Percentiles rank a stretch among this genome's conserved stretches.
Evolutionary conservation across 2,113 vertebrate genomes (phyloP).

Genomic region (Pterophyllum scalare): DNA sequence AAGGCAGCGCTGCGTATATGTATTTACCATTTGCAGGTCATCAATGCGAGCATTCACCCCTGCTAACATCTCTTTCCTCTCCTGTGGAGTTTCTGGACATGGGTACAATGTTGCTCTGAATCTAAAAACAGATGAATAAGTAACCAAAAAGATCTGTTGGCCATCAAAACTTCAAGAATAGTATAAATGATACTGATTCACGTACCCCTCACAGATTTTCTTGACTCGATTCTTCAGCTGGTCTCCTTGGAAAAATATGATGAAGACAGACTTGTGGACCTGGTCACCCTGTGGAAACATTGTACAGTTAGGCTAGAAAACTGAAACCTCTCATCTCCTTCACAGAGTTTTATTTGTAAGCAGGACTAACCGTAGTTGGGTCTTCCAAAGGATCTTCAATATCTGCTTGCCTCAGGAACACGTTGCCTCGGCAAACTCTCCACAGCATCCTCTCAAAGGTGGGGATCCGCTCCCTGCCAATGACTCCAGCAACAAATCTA

Average conservation of each 20-base stretch:
- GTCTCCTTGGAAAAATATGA: slow-evolving; percentile 99
- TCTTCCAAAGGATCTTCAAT: slow-evolving; percentile 97
- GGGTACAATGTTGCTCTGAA: slow-evolving; percentile 97
- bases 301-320: neutral
- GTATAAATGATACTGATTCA: neutral
- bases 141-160: neutral
- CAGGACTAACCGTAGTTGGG: slow-evolving; percentile 86
- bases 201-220: slow-evolving; percentile 98
- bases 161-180: fast-evolving
- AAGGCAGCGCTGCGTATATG: fast-evolving
- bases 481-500: slow-evolving; percentile 97
- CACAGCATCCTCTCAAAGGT: slow-evolving; percentile 98
- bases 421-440: slow-evolving; percentile 97
- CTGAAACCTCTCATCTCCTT: neutral
- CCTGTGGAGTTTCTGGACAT: slow-evolving; percentile 95
- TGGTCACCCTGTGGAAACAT: slow-evolving; percentile 87
- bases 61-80: slow-evolving; percentile 97
- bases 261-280: slow-evolving; percentile 98
- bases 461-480: slow-evolving; percentile 94
- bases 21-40: slow-evolving; percentile 96
- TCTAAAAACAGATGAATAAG: slow-evolving; percentile 72
- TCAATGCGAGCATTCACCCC: slow-evolving; percentile 97
- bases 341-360: neutral
- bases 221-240: slow-evolving; percentile 97
- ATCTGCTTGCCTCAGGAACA: slow-evolving; percentile 94